Evolutionary conservation across 2,888 invertebrate species (phyloP).

Genomic region (Drosophila setosimentum): DNA sequence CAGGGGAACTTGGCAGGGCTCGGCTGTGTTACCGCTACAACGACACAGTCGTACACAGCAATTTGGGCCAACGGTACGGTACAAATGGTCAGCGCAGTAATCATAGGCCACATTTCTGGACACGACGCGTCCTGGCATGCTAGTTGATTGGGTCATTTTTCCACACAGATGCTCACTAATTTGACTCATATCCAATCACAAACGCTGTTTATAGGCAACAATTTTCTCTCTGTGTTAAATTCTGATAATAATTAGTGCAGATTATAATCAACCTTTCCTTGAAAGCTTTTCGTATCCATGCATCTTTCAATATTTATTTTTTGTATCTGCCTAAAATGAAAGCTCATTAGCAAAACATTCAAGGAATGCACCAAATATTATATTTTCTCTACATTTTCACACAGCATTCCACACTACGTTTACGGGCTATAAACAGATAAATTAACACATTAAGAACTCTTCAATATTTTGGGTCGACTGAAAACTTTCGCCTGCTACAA

Average conservation of each 20-base stretch:
- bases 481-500: not conserved
- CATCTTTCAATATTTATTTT: not conserved
- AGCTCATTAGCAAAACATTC: not conserved
- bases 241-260: not conserved
- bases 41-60: constrained; percentile 27
- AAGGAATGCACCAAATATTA: not conserved
- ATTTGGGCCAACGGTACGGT: constrained; percentile 27
- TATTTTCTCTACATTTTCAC: not conserved
- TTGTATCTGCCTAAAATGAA: not conserved
- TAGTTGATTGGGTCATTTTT: constrained; percentile 61
- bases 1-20: constrained; percentile 3
- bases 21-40: constrained; percentile 3
- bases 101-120: constrained; percentile 32
- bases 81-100: constrained; percentile 40
- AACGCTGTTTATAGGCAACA: not conserved
- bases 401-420: not conserved
- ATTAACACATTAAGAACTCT: constrained; percentile 1
- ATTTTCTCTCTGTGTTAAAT: not conserved
- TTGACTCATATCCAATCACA: constrained; percentile 4
- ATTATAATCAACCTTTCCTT: not conserved
- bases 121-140: constrained; percentile 26
- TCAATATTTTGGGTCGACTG: not conserved
- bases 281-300: not conserved
- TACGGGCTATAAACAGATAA: not conserved
- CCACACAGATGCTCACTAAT: constrained; percentile 17